Base-by-base conservation (phyloP, 2,888 invertebrate genomes). In the Leptopterna dolabrata region DNA sequence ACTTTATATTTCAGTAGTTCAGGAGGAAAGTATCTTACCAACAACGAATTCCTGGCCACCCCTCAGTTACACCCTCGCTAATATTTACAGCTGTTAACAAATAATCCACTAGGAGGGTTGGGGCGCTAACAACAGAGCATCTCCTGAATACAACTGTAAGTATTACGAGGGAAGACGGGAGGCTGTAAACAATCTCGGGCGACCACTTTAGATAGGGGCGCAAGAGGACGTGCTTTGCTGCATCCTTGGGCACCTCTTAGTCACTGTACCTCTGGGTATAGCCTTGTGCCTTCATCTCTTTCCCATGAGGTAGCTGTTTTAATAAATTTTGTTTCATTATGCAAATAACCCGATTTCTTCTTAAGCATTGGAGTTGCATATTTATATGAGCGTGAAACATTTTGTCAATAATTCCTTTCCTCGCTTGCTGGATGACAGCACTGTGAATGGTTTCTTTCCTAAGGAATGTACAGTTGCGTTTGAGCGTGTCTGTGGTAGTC, bases 11-110 rank as follows among this genome's bases (percentile, higher is more conserved):
- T 73, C 73, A 73, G 19, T 36, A 73, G 36, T 73, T 73, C 36
- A 16, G 29, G 16, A 63, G 7, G 63, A 63, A 63, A 24, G 63
- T 19, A 6, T 24, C 24, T 19, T 51, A n/a, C n/a, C n/a, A n/a
- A n/a, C 19, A 11, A 24, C 7, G 19, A 9, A 13, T n/a, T 63
- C 63, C 63, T 63, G 9, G 3, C 24, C 27, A 36, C 29, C 73
- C 36, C 29, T 27, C 71, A 24, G 7, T 27, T 27, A 9, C 71
- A 27, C 73, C 19, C 73, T 13, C 73, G 9, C 73, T 36, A 36
- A 73, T 73, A 73, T 73, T 73, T 73, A 73, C 73, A 73, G 73
- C 41, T 73, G 36, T 73, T 36, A 29, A 36, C 73, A 73, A 73
- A 73, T 73, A 73, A 63, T 63, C 63, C 41, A 73, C 1, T 16